These are phyloP conservation scores for Hyposmocoma kahamanoa DNA, from an alignment of 1,140 invertebrate species.

Conservation along the genomic window DNA sequence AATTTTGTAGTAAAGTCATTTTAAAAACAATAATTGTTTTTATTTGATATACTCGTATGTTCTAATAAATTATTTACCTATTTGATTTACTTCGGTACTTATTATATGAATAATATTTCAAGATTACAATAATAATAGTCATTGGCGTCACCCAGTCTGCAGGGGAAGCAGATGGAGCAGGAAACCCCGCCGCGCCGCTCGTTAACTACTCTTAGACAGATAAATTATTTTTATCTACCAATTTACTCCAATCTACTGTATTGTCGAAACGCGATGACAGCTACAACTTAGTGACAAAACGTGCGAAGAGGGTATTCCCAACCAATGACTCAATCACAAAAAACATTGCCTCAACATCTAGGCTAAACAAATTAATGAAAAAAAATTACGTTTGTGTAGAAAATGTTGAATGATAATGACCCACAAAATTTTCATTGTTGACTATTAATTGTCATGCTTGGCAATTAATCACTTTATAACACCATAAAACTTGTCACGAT, in stretches of 20 bases:
- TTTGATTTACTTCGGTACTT: slow-evolving; percentile 22
- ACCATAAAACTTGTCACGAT: too few relatives aligned
- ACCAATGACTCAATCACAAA: neutral
- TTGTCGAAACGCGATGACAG: slow-evolving; percentile 46
- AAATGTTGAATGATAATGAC: too few relatives aligned
- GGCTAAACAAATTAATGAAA: neutral
- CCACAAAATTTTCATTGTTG: too few relatives aligned
- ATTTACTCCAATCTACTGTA: slow-evolving; percentile 62
- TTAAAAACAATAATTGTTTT: too few relatives aligned
- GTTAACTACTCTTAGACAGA: slow-evolving; percentile 55
- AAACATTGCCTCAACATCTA: neutral
- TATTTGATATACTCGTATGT: too few relatives aligned
- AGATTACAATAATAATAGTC: slow-evolving; percentile 34
- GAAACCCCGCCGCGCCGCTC: slow-evolving; percentile 44
- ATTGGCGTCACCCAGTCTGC: slow-evolving; percentile 42
- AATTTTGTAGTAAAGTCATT: too few relatives aligned
- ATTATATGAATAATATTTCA: slow-evolving; percentile 12
- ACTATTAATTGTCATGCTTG: too few relatives aligned
- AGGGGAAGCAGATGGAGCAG: slow-evolving; percentile 33
- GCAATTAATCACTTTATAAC: too few relatives aligned
- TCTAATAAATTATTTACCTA: slow-evolving; percentile 3
- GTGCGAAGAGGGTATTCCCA: slow-evolving; percentile 7
- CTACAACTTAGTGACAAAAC: slow-evolving; percentile 36
- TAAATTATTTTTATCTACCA: slow-evolving; percentile 68
- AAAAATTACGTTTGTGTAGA: too few relatives aligned